Evolutionary conservation across 2,888 invertebrate genomes (phyloP).

Genomic region (Trileptium ribeirensis): DNA sequence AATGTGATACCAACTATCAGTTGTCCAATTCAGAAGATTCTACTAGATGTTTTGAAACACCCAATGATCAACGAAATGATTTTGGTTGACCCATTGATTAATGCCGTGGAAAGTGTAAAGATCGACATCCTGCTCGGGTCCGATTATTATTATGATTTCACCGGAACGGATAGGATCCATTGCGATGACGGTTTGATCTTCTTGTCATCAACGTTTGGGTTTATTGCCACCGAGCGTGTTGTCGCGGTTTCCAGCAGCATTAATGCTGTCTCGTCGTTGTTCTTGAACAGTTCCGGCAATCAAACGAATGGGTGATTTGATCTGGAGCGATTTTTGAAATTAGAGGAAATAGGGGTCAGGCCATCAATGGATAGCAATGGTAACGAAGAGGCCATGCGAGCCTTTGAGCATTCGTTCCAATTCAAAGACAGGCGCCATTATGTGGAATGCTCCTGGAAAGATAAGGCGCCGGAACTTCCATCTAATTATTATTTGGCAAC

Average conservation of each 20-base stretch:
- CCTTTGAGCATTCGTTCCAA: background rate
- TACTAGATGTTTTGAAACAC: background rate
- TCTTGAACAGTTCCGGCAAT: background rate
- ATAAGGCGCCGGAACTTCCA: background rate
- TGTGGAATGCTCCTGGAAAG: background rate
- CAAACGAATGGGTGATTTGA: background rate
- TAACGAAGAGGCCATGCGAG: background rate
- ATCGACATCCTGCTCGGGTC: background rate
- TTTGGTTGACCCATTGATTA: background rate
- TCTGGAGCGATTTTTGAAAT: background rate
- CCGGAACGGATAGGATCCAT: background rate
- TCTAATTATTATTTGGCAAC: background rate
- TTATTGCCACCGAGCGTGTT: background rate
- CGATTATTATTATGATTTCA: background rate
- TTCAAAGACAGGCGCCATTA: background rate
- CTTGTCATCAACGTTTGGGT: slow-evolving; percentile 6
- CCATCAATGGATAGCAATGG: background rate
- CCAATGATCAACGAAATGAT: background rate
- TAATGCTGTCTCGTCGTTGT: background rate
- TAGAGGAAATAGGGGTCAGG: background rate
- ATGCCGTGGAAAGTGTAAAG: background rate
- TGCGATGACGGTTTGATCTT: background rate
- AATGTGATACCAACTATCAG: slow-evolving; percentile 11
- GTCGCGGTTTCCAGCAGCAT: background rate
- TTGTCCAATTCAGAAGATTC: background rate